Conservation (phyloP, 37 sponge, comb jelly and placozoan genomes). For the Halichondria panicea region DNA sequence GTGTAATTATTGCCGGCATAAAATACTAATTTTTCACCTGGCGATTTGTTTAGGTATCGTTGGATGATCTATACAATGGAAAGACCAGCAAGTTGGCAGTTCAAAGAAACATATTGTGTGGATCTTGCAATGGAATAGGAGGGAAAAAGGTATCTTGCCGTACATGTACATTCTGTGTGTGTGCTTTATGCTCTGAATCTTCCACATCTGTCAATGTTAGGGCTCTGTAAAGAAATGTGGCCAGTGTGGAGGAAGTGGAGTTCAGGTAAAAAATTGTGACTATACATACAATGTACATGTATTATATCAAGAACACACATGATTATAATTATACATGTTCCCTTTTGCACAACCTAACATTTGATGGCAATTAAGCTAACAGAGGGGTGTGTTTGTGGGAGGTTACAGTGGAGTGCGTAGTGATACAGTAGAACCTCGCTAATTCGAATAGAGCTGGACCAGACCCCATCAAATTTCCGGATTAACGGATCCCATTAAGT, state of each 20-base stretch:
- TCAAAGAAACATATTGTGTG: constrained; percentile 86
- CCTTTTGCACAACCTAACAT: neutral
- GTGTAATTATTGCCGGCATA: no score
- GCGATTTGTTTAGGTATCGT: constrained; percentile 67
- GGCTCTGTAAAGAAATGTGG: constrained; percentile 80
- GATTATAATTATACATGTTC: neutral
- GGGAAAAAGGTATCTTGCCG: constrained; percentile 71
- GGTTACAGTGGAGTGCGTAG: no score
- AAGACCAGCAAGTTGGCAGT: constrained; percentile 79
- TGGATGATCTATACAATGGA: constrained; percentile 96
- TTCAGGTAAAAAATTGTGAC: constrained; percentile 36
- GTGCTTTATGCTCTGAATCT: neutral
- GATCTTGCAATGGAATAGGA: constrained; percentile 82
- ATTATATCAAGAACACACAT: neutral
- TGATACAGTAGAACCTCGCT: no score
- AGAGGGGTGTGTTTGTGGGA: no score
- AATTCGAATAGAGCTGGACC: no score
- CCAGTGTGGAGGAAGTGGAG: constrained; percentile 75
- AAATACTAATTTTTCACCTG: neutral
- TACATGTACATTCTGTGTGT: neutral
- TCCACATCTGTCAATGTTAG: constrained; percentile 17
- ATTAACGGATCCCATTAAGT: no score
- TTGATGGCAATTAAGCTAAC: neutral
- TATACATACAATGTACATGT: neutral
- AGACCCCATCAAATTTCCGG: no score